These are phyloP conservation scores for Cuniculus paca DNA, from an alignment of 2,797 vertebrate genomes.

Conservation along the genomic window DNA sequence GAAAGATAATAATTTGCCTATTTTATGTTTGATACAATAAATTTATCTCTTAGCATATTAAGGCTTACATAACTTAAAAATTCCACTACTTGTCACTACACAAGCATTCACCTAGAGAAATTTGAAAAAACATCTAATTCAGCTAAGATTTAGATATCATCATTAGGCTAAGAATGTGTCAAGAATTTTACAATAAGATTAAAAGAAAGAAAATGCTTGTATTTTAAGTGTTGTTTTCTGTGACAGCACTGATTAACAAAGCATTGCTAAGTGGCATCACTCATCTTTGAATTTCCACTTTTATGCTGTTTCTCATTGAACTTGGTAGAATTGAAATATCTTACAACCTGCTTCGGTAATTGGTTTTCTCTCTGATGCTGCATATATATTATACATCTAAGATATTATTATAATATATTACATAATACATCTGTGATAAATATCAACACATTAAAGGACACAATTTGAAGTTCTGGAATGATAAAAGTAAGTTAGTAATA, in stretches of 20 bases:
- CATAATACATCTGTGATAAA: background rate
- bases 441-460: background rate
- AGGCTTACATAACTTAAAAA: background rate
- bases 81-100: background rate
- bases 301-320: background rate
- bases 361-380: background rate
- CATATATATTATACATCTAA: background rate
- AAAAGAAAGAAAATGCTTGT: background rate
- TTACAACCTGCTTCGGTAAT: slow-evolving; percentile 17
- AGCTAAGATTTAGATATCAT: background rate
- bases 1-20: background rate
- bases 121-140: background rate
- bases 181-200: slow-evolving; percentile 46
- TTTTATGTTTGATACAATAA: background rate
- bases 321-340: background rate
- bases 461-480: background rate
- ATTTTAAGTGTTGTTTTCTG: background rate
- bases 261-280: background rate
- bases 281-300: background rate
- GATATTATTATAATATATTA: background rate
- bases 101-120: background rate
- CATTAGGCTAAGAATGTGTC: background rate
- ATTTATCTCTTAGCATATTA: background rate
- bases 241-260: background rate
- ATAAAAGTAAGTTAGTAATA: background rate